A percentile compares a stretch with the other conserved stretches of the same genome.
These are phyloP conservation scores for Halocynthia roretzi DNA, from an alignment of 23 tunicate species.

Conservation along the genomic window DNA sequence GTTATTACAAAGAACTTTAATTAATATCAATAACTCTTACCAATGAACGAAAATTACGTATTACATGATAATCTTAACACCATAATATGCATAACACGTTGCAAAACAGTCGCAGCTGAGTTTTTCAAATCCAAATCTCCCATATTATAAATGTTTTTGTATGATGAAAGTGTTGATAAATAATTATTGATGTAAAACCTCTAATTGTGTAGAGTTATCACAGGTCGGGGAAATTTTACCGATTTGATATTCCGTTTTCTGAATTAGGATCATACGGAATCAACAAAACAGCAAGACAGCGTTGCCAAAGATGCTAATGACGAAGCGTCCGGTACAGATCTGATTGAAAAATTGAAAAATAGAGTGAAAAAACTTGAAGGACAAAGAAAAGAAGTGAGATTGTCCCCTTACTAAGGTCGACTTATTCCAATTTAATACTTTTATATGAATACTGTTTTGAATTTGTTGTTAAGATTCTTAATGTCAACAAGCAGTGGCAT, in stretches of 20 bases:
- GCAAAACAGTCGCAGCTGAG: neutral
- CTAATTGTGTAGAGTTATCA: no score
- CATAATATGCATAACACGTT: no score
- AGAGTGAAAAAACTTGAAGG: slow-evolving; percentile 57
- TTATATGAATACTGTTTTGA: neutral
- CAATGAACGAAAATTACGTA: no score
- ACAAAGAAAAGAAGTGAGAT: slow-evolving; percentile 51
- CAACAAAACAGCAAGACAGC: no score
- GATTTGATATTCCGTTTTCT: no score
- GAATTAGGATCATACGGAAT: no score
- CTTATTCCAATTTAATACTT: neutral
- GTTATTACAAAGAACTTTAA: no score
- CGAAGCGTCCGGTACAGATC: neutral
- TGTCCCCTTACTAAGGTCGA: neutral
- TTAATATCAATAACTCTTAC: no score
- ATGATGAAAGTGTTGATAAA: no score
- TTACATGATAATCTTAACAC: no score
- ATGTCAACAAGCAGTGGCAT: slow-evolving; percentile 54
- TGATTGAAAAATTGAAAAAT: slow-evolving; percentile 30
- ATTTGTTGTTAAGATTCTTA: slow-evolving; percentile 5
- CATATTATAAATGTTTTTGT: no score
- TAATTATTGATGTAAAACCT: neutral
- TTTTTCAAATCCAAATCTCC: neutral
- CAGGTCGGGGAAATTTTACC: no score
- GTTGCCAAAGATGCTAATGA: neutral